Evolutionary conservation across 1,140 invertebrate genomes (phyloP).

Genomic region (Holcopasites calliopsidis): DNA sequence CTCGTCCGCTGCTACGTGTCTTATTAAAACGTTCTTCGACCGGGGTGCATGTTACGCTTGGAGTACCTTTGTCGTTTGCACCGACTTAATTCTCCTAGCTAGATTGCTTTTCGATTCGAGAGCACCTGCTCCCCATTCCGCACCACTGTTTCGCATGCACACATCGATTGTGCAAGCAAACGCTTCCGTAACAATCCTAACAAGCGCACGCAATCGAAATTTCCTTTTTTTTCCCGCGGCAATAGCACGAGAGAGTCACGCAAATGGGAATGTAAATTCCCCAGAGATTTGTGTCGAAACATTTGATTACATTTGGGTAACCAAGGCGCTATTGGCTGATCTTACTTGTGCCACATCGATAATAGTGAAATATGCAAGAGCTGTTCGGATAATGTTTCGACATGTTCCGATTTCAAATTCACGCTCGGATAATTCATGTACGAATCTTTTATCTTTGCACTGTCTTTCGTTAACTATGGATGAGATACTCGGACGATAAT

Average conservation of each 20-base stretch:
- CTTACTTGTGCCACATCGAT: slow-evolving; percentile 9
- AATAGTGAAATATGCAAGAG: slow-evolving; percentile 13
- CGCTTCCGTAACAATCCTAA: neutral
- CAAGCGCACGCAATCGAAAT: neutral
- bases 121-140: neutral
- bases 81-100: slow-evolving; percentile 10
- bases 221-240: neutral
- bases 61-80: slow-evolving; percentile 16
- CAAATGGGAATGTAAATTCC: neutral
- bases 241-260: neutral
- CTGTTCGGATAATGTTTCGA: slow-evolving; percentile 28
- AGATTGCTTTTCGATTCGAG: neutral
- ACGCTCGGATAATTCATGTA: no score
- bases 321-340: neutral
- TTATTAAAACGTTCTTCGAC: slow-evolving; percentile 55
- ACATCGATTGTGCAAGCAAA: neutral
- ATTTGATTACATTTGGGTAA: neutral
- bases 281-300: neutral
- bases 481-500: slow-evolving; percentile 19
- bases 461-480: slow-evolving; percentile 24
- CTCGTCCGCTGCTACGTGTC: slow-evolving; percentile 47
- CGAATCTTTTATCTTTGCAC: no score
- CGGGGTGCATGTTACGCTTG: neutral
- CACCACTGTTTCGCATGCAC: fast-evolving
- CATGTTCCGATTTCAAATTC: neutral